Conservation (phyloP, 2,797 vertebrate species). For the Alectoris magna region DNA sequence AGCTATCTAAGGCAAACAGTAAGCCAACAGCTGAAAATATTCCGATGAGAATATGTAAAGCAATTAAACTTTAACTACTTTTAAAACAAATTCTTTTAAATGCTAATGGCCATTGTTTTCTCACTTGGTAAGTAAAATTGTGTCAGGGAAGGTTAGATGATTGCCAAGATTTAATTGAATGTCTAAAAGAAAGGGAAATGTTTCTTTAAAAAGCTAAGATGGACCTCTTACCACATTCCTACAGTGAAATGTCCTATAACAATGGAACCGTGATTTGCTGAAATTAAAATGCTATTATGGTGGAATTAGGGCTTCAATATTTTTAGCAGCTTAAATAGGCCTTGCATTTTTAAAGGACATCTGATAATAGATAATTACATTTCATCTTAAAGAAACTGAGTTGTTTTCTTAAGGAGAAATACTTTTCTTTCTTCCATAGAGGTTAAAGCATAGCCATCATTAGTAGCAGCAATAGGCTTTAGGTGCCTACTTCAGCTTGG, state of each 20-base stretch:
- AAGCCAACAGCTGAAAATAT: slow-evolving; percentile 59
- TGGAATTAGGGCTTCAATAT: slow-evolving; percentile 91
- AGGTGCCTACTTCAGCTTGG: slow-evolving; percentile 77
- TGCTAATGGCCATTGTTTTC: slow-evolving; percentile 84
- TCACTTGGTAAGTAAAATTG: slow-evolving; percentile 75
- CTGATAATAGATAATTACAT: slow-evolving; percentile 86
- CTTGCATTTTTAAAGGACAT: slow-evolving; percentile 84
- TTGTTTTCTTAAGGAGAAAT: slow-evolving; percentile 83
- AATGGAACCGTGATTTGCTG: slow-evolving; percentile 89
- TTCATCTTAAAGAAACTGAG: slow-evolving; percentile 82
- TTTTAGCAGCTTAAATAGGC: slow-evolving; percentile 84
- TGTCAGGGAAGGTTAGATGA: slow-evolving; percentile 80
- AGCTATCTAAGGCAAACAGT: slow-evolving; percentile 31
- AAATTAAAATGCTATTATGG: slow-evolving; percentile 95
- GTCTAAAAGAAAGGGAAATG: slow-evolving; percentile 79
- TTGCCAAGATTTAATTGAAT: slow-evolving; percentile 83
- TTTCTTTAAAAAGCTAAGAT: slow-evolving; percentile 77
- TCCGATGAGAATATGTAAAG: slow-evolving; percentile 67
- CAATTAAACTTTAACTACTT: slow-evolving; percentile 79
- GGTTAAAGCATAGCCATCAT: slow-evolving; percentile 81
- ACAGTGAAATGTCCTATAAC: slow-evolving; percentile 88
- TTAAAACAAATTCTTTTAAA: slow-evolving; percentile 81
- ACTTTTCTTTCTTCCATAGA: slow-evolving; percentile 78
- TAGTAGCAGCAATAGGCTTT: slow-evolving; percentile 75
- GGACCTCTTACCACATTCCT: slow-evolving; percentile 88